phyloP scores from a whole-genome alignment of 2,888 invertebrate species.

The Norana najaformis region DNA sequence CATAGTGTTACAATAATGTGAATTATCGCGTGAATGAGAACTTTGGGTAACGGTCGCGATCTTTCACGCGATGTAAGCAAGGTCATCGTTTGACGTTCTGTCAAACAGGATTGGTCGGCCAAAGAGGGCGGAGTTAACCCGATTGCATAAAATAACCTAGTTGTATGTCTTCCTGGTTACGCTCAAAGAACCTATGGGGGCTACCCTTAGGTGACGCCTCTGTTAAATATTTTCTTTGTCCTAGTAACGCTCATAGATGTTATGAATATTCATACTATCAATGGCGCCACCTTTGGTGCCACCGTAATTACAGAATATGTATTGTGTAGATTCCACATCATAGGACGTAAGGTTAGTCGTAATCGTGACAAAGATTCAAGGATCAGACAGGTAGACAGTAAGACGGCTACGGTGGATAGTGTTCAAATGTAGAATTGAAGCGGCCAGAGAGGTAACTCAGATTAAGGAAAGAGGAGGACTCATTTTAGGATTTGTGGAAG shows the following conservation, averaged over 20 bases:
- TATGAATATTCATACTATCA: background rate
- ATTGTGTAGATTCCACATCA: background rate
- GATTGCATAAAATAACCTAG: background rate
- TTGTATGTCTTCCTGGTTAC: background rate
- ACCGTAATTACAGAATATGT: background rate
- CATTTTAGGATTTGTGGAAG: too few relatives aligned
- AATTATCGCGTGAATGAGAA: background rate
- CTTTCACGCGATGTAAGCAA: background rate
- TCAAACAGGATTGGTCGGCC: background rate
- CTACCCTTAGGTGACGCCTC: background rate
- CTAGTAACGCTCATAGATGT: background rate
- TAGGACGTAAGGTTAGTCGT: too few relatives aligned
- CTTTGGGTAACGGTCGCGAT: too few relatives aligned
- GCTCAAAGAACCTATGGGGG: background rate
- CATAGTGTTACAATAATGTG: too few relatives aligned
- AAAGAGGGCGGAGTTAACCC: background rate
- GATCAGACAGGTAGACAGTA: too few relatives aligned
- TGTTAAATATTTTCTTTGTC: background rate
- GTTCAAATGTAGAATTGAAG: too few relatives aligned
- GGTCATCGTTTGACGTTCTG: background rate
- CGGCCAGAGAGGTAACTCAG: too few relatives aligned
- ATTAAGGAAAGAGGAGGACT: too few relatives aligned
- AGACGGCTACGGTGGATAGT: too few relatives aligned
- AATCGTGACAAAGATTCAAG: too few relatives aligned
- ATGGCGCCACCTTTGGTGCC: too few relatives aligned